Evolutionary conservation across 2,797 vertebrate genomes (phyloP), one percentile per base, ranked within the genome.

Genomic region (Eulemur albifrons): DNA sequence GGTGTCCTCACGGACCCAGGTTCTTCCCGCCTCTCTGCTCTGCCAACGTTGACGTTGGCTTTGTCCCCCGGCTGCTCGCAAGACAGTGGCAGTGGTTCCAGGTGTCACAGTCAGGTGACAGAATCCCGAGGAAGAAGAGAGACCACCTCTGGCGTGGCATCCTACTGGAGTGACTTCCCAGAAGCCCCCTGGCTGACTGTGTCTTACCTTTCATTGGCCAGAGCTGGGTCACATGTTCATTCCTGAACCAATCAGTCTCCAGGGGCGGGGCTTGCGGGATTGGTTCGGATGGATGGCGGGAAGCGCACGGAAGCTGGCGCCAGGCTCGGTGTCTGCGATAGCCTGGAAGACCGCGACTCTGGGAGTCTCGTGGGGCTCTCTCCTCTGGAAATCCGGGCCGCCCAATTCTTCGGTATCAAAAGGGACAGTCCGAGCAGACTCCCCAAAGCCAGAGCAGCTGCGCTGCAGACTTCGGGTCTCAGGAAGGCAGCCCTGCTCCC

Each of bases 131-230:
- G 27, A 27, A 50, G 52, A 43, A 59, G 40, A 32, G 43, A 40
- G 15, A 30, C 23, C 63, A 21, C 15, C 27, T 48, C 70, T 50
- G 20, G 38, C 5, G 1, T 0, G 5, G 38, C 2, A 8, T 25
- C 54, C 9, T 72, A 50, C 7, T 25, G 23, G 59, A 17, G 12
- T 9, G 61, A 18, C 38, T 59, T 52, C 35, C 30, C 48, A 69
- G 76, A 75, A 76, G n/a, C 9, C 52, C 7, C 32, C 17, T 9
- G 21, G 25, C 18, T 1, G 52, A 14, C 21, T 4, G 17, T 0
- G 17, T 59, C 84, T 25, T 32, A 13, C 12, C 69, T 25, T 61
- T 88, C 65, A 73, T 79, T 76, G 88, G 59, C 70, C 54, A 76
- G 76, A 43, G 35, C 30, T 15, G 25, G 70, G 65, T 86, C 79